Evolutionary conservation across 2,888 invertebrate genomes (phyloP), one percentile per base, ranked within the genome.

Genomic region (Hydrotaea diabolus): DNA sequence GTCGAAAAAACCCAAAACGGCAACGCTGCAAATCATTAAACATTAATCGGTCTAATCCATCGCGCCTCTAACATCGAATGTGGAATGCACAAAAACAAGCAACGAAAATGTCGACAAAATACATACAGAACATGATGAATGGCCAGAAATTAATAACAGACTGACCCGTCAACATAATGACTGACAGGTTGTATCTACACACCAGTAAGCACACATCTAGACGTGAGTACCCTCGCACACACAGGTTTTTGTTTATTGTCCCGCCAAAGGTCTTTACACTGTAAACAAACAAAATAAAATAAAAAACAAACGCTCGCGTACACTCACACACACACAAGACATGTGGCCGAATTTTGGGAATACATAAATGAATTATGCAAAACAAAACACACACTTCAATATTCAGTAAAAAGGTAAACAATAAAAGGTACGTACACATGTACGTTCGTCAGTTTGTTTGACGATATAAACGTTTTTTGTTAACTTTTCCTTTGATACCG

Each of bases 81-180:
- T 31, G 31, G 31, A 31, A 31, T 31, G 31, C 31, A 31, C 0
- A 59, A 59, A 11, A 59, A 26, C 1, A 59, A 59, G 15, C 23
- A 59, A 55, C 19, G 11, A 21, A 31, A 72, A 36, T 19, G 5
- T 36, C 17, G 21, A 69, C 23, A 8, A 71, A n/a, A n/a, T n/a
- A n/a, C n/a, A 17, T n/a, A 43, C 43, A 46, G 31, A 69, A 75
- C 43, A n/a, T 36, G 53, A 77, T 46, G 4, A 69, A 31, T 72
- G 55, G 21, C 23, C 46, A 43, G 5, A 73, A 57, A 73, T 72
- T 77, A 81, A 81, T 72, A 72, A 76, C 71, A n/a, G 43, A 43
- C 71, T 21, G 43, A 55, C 62, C 72, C 53, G 36, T 76, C 71
- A 76, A 26, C 72, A 53, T 74, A 13, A 19, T 17, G 31, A 72